phyloP scores from a whole-genome alignment of 2,113 vertebrate genomes.

The Atherinomorus stipes region DNA sequence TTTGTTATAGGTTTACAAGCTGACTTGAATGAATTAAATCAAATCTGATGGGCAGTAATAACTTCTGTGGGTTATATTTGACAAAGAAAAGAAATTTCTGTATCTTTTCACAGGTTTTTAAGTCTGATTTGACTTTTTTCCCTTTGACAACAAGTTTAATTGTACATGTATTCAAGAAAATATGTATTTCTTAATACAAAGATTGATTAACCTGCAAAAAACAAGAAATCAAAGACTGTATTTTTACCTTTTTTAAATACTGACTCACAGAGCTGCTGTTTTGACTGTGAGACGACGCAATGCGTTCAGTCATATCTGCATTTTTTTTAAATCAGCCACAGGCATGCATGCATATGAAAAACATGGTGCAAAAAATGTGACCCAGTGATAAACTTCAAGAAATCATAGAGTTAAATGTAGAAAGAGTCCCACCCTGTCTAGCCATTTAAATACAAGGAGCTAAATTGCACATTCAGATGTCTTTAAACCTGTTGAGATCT shows the following conservation, averaged over 20 bases:
- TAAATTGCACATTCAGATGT: constrained; percentile 50
- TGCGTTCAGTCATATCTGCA: constrained; percentile 1
- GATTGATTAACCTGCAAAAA: constrained; percentile 31
- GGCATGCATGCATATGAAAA: constrained; percentile 53
- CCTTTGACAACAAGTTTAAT: constrained; percentile 3
- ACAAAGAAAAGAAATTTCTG: background rate
- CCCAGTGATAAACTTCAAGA: constrained; percentile 39
- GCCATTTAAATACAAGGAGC: constrained; percentile 30
- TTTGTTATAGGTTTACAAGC: constrained; percentile 36
- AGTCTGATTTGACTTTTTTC: background rate
- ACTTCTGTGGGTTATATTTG: constrained; percentile 9
- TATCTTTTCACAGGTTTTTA: background rate
- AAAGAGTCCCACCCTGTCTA: constrained; percentile 14
- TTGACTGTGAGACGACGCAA: constrained; percentile 8
- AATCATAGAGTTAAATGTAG: constrained; percentile 16
- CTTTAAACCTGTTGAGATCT: background rate
- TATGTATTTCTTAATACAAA: background rate
- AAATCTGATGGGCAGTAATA: constrained; percentile 12
- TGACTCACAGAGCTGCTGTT: constrained; percentile 1
- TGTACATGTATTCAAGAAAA: constrained; percentile 3
- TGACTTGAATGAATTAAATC: constrained; percentile 18
- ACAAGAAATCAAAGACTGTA: constrained; percentile 7
- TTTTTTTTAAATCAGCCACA: constrained; percentile 19
- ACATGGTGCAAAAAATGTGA: constrained; percentile 2
- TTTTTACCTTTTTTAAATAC: constrained; percentile 30